Percentiles rank a stretch among this genome's conserved stretches.
Evolutionary conservation across 2,888 invertebrate genomes (phyloP).

Genomic region (Pecten maximus): DNA sequence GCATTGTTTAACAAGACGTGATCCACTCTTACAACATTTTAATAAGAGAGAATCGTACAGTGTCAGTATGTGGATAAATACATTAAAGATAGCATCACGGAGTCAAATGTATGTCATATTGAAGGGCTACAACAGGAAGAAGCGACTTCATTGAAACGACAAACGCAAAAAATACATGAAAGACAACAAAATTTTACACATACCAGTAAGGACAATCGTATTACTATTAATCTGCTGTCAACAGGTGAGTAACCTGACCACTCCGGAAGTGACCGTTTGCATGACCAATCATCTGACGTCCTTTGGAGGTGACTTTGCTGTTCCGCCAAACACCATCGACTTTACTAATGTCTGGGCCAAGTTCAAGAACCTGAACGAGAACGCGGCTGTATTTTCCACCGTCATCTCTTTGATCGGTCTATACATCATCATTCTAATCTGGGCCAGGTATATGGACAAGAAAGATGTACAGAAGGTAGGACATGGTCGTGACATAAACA

Average conservation of each 20-base stretch:
- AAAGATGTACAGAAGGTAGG: conserved; percentile 80
- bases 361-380: conserved; percentile 80
- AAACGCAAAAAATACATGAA: neutral
- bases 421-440: conserved; percentile 78
- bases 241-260: conserved; percentile 78
- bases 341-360: conserved; percentile 81
- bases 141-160: too few species aligned
- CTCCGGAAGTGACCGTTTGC: conserved; percentile 77
- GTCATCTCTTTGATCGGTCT: conserved; percentile 77
- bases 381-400: conserved; percentile 81
- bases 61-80: too few species aligned
- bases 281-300: conserved; percentile 81
- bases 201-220: neutral
- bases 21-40: too few species aligned
- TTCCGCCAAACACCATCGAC: conserved; percentile 82
- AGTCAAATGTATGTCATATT: too few species aligned
- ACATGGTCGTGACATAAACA: too few species aligned
- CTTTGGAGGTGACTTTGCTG: conserved; percentile 81
- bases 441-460: conserved; percentile 80
- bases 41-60: too few species aligned
- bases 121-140: too few species aligned
- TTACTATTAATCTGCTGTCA: neutral
- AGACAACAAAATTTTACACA: neutral
- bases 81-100: too few species aligned
- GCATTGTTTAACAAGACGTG: too few species aligned